Evolutionary conservation across 2,797 vertebrate genomes (phyloP), one percentile per base, ranked within the genome.

Genomic region (Triplophysa yarkandensis): DNA sequence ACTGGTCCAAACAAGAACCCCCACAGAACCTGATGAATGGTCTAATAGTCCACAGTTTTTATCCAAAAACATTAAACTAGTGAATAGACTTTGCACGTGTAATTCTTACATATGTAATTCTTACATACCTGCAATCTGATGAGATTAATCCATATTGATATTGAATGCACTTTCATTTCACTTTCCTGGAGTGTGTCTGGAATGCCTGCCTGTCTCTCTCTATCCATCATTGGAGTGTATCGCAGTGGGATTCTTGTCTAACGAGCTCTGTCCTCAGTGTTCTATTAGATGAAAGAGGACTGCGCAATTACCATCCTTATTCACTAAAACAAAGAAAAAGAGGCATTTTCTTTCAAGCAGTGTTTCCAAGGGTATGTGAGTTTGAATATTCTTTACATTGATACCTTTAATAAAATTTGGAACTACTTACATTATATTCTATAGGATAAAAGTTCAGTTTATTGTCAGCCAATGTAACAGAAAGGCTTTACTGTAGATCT

Each of bases 171-270:
- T 41, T 23, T 27, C 1, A 17, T 32, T 21, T 43, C 36, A 10
- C 4, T 8, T 21, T 8, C 16, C 66, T 27, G 4, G 25, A 55
- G 13, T 21, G 50, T 62, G 80, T 77, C 80, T 83, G 79, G 73
- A 82, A 78, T 84, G 76, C 83, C 82, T 83, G 85, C 73, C 86
- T 91, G 90, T 92, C 89, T 83, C 85, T 89, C 86, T 82, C 36
- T 77, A 86, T 93, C 86, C 85, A 90, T 91, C 90, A 90, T 43
- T 43, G 43, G 30, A 14, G 1, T 23, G 27, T 39, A 72, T 54
- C 66, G 76, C 88, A 76, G 91, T 85, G 83, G 88, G 92, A 87
- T 83, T 86, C 85, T 77, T 71, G 78, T 69, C 82, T 93, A 92
- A 93, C 81, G 90, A 91, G 90, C 89, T 85, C 74, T 86, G 79